Percentiles rank a stretch among this genome's conserved stretches.
Evolutionary conservation across 2,113 vertebrate species (phyloP).

Genomic region (Vanacampus margaritifer): DNA sequence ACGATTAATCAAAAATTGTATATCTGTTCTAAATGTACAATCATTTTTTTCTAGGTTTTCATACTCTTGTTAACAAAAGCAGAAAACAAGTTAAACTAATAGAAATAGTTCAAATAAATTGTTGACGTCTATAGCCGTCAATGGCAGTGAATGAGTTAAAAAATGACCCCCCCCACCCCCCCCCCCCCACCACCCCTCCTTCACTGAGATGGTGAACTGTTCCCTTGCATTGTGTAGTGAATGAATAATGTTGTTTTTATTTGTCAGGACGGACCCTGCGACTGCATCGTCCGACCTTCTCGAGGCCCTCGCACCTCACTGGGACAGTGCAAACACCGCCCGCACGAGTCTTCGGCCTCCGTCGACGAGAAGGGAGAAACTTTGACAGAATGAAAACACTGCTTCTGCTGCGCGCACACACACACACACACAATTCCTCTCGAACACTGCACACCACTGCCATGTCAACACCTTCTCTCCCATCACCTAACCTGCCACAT

Average conservation of each 20-base stretch:
- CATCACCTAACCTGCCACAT: conserved; percentile 34
- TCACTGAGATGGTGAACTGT: neutral
- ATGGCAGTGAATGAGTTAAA: no score
- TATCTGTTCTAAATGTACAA: no score
- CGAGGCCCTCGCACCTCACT: conserved; percentile 81
- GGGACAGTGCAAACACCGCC: conserved; percentile 87
- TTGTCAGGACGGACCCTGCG: conserved; percentile 85
- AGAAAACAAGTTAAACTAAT: no score
- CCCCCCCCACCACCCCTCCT: no score
- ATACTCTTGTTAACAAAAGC: no score
- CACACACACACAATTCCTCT: conserved; percentile 4
- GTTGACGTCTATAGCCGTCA: no score
- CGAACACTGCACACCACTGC: conserved; percentile 37
- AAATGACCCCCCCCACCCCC: no score
- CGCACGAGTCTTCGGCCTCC: conserved; percentile 66
- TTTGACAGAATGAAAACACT: conserved; percentile 68
- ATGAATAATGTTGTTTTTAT: neutral
- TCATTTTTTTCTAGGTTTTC: no score
- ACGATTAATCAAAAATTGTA: no score
- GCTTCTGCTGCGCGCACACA: conserved; percentile 16
- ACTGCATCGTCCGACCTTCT: conserved; percentile 83
- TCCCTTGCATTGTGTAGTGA: neutral
- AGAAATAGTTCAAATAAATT: no score
- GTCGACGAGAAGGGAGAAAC: conserved; percentile 74
- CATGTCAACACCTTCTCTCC: conserved; percentile 21